Evolutionary conservation across 2,797 vertebrate genomes (phyloP).

Genomic region (Molossus molossus): DNA sequence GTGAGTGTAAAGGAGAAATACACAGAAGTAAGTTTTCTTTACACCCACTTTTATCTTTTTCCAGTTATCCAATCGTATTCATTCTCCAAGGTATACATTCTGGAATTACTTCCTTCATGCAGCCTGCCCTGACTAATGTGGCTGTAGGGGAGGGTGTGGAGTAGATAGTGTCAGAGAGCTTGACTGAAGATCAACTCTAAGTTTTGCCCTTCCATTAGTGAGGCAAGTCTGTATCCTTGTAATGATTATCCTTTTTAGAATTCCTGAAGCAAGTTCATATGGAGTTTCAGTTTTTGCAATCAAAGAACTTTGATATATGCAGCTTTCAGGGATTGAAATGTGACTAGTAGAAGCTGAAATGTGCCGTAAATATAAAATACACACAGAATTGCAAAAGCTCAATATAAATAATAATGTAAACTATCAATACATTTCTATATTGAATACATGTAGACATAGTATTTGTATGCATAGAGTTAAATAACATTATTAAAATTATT

Average conservation of each 20-base stretch:
- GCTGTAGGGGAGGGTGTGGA: neutral
- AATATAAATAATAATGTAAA: neutral
- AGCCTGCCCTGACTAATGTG: neutral
- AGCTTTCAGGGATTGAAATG: neutral
- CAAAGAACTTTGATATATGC: neutral
- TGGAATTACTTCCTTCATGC: neutral
- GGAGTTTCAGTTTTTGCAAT: neutral
- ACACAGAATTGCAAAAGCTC: neutral
- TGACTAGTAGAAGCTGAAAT: neutral
- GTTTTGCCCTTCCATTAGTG: neutral
- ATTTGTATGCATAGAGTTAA: neutral
- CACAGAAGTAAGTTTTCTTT: neutral
- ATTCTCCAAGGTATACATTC: neutral
- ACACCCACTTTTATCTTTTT: neutral
- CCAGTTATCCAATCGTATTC: neutral
- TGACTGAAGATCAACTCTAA: neutral
- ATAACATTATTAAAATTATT: conserved; percentile 26
- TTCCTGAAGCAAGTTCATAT: neutral
- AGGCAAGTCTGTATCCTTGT: neutral
- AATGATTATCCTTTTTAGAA: neutral
- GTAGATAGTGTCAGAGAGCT: neutral
- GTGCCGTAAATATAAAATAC: neutral
- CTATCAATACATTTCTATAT: neutral
- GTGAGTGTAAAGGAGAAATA: neutral
- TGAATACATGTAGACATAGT: neutral